These are phyloP conservation scores for Grus americana DNA, from an alignment of 2,113 vertebrate species.

Conservation along the genomic window DNA sequence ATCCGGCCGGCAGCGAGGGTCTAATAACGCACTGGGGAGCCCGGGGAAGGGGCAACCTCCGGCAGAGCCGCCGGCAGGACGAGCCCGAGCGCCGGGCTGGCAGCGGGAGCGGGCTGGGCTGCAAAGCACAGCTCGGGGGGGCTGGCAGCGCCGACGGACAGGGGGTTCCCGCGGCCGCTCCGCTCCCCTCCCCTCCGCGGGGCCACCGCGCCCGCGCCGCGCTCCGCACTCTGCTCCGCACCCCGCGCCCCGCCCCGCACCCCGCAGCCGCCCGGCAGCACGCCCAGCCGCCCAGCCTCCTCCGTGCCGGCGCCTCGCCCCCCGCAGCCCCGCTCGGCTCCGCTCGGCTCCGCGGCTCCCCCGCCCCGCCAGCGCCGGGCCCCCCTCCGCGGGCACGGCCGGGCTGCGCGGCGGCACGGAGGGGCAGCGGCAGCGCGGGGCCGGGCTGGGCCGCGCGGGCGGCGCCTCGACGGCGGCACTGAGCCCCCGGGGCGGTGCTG, in stretches of 20 bases:
- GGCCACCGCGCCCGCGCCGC: not conserved
- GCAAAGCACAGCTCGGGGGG: not conserved
- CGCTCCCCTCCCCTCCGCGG: too few relatives aligned
- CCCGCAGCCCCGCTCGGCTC: not conserved
- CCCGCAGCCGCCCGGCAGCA: too few relatives aligned
- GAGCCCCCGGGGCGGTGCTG: too few relatives aligned
- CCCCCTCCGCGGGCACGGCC: not conserved
- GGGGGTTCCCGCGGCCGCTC: accelerated
- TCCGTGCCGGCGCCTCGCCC: not conserved
- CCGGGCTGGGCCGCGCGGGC: too few relatives aligned
- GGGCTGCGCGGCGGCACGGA: not conserved
- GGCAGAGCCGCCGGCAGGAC: not conserved
- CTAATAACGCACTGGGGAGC: not conserved
- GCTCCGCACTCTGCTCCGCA: not conserved
- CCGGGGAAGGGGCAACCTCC: not conserved
- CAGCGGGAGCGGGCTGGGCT: not conserved
- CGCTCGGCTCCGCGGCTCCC: not conserved
- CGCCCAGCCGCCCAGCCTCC: too few relatives aligned
- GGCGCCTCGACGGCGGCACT: too few relatives aligned
- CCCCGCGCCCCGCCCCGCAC: not conserved
- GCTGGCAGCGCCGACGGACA: not conserved
- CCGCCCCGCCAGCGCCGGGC: too few relatives aligned
- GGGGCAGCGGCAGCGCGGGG: not conserved
- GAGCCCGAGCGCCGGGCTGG: not conserved
- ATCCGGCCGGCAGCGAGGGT: not conserved